phyloP scores from a whole-genome alignment of 2,113 vertebrate species.

The Peromyscus maniculatus region DNA sequence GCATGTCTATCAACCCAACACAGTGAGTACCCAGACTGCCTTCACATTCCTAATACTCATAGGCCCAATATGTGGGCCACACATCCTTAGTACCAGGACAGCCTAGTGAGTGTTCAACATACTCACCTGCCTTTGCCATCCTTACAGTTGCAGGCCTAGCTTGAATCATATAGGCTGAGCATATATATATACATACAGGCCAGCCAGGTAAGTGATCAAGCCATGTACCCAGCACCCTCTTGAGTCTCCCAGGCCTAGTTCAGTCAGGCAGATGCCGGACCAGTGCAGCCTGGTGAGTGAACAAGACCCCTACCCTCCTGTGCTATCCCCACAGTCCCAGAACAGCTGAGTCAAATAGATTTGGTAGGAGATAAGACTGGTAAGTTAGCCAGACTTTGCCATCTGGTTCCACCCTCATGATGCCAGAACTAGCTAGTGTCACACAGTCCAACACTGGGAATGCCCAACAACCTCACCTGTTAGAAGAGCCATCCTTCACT shows the following conservation, averaged over 20 bases:
- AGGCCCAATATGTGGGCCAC: neutral
- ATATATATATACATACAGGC: no score
- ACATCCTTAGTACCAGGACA: neutral
- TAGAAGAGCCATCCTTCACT: neutral
- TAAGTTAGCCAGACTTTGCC: neutral
- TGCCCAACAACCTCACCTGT: neutral
- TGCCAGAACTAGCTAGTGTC: neutral
- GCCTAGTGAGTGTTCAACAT: neutral
- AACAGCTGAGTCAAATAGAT: neutral
- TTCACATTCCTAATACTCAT: neutral
- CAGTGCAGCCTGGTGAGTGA: neutral
- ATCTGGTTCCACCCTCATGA: neutral
- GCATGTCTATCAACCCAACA: neutral
- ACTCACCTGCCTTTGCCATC: neutral
- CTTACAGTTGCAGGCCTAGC: neutral
- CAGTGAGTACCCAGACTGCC: neutral
- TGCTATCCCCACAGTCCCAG: neutral
- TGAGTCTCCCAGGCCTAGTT: neutral
- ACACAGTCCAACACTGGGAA: neutral
- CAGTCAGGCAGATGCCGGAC: neutral
- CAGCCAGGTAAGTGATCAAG: neutral
- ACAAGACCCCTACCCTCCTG: neutral
- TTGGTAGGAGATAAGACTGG: neutral
- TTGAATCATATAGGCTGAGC: neutral
- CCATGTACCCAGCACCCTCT: neutral